These are phyloP conservation scores for Vidua chalybeata DNA, from an alignment of 2,113 vertebrate genomes.

Conservation along the genomic window DNA sequence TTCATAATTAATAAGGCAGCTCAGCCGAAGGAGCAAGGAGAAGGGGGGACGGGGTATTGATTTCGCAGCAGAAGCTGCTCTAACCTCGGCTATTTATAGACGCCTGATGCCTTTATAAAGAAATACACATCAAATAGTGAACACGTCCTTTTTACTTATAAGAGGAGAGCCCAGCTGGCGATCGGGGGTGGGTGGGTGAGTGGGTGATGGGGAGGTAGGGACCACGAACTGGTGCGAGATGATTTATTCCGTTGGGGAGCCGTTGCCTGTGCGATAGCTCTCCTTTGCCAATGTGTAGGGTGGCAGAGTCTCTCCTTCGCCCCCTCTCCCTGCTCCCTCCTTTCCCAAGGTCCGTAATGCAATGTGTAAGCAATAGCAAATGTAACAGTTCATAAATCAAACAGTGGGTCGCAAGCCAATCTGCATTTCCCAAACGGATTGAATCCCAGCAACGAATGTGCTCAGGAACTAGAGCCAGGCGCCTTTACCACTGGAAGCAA, in stretches of 20 bases:
- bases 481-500: conserved; percentile 56
- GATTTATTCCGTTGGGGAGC: neutral
- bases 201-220: neutral
- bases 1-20: conserved; percentile 81
- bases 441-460: conserved; percentile 70
- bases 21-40: conserved; percentile 62
- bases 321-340: neutral
- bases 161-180: neutral
- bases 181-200: neutral
- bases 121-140: conserved; percentile 53
- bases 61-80: conserved; percentile 59
- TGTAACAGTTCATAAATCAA: conserved; percentile 74
- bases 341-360: conserved; percentile 51
- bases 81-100: conserved; percentile 73
- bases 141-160: neutral
- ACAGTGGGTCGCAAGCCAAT: conserved; percentile 62
- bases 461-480: conserved; percentile 34
- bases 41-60: conserved; percentile 67
- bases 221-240: neutral
- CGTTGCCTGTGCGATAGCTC: neutral
- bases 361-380: conserved; percentile 73
- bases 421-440: conserved; percentile 70
- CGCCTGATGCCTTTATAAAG: conserved; percentile 50
- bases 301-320: neutral
- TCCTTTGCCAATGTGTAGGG: neutral